Evolutionary conservation across 2,888 invertebrate genomes (phyloP), one percentile per base, ranked within the genome.

Genomic region (Urechis unicinctus): DNA sequence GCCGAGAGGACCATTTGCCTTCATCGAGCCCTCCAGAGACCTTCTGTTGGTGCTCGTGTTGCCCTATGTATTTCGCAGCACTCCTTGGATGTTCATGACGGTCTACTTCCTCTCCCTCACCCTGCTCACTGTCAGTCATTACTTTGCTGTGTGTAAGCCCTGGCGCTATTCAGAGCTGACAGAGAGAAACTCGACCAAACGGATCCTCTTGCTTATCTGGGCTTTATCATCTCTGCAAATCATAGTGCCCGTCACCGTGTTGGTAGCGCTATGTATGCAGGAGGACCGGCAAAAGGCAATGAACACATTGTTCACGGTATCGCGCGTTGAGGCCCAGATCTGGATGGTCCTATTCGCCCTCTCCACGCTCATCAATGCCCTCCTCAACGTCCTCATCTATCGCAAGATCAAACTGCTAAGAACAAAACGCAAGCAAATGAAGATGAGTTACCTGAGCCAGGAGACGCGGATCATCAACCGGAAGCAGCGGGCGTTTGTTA

Each of bases 81-180:
- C 51, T 13, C 62, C 62, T 29, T 62, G 62, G 62, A 51, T 62
- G 52, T 60, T 60, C 49, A 56, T 62, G 50, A 62, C 62, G 36
- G 51, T 45, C 31, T 61, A 59, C 46, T 41, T 61, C 31, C 51
- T 62, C 26, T 59, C 62, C 1, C 50, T 62, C 25, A 46, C 41
- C 30, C 60, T 59, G 30, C 53, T 62, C 21, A 53, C 56, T 3
- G 21, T 62, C 25, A 61, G 52, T 44, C 62, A 62, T 42, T 62
- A 59, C 25, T 50, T 62, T 1, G 62, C 60, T n/a, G 60, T 62
- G 1, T 62, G 62, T 36, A 36, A 36, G 24, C 62, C 62, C 3
- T 56, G 53, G 56, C 24, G 41, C 2, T 62, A 62, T 52, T 50
- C 57, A 6, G 44, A 47, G 3, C 43, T 55, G 17, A 41, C 52